Evolutionary conservation across 2,888 invertebrate genomes (phyloP), one percentile per base, ranked within the genome.

Genomic region (Lochmaea capreae): DNA sequence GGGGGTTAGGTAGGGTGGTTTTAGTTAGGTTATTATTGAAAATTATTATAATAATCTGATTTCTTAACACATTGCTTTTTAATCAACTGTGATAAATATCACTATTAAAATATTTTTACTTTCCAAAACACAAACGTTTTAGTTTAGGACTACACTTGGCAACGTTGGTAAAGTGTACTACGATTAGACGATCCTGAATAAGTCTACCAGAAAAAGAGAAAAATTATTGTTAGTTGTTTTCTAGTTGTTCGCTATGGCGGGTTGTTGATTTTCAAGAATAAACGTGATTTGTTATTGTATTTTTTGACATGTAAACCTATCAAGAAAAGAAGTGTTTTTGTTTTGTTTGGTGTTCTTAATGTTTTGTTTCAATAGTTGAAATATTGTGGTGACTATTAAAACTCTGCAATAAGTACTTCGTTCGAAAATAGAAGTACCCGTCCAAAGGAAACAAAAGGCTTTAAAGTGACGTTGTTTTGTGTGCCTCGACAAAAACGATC

Each of bases 401-500:
- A 63, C 63, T 43, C 16, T 58, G 26, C 14, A 39, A 33, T 39
- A 71, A 58, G 65, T 71, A 71, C 71, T 71, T 58, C 39, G 18
- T 22, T 58, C 22, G 65, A 71, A 43, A 65, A 58, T 71, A 65
- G 65, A 58, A 71, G 71, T 71, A 71, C 71, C 71, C 58, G 65
- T 65, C 65, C 57, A 65, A 43, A 71, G 71, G 71, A 65, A 71
- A 71, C 71, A 71, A 81, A 81, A 83, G 81, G 83, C 81, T 76
- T 84, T 84, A 87, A 82, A 81, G 88, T 90, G 89, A 89, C 89
- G 89, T 89, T 90, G 81, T 90, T 90, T 86, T 90, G 89, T 88
- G 89, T 90, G 88, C 89, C 90, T 88, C 89, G 89, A 85, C 89
- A 90, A 86, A 89, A 89, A 87, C 89, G 89, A 85, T 89, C 89